phyloP scores from a whole-genome alignment of 2,113 vertebrate genomes.

The Nyctereutes procyonoides region DNA sequence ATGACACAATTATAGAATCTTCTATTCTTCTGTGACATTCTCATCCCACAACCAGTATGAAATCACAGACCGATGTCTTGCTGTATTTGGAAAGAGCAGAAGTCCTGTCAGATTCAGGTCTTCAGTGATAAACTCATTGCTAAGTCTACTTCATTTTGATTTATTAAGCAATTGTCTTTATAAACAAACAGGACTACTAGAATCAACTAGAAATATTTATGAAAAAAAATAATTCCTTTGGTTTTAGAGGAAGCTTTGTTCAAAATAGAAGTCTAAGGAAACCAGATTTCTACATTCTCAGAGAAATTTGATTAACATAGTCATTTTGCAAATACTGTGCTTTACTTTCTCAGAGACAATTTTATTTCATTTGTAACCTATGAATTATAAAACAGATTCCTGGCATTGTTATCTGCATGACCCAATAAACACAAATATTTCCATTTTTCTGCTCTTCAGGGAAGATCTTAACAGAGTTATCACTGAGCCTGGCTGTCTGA shows the following conservation, averaged over 20 bases:
- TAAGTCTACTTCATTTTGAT: neutral
- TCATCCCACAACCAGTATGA: neutral
- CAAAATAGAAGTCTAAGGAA: neutral
- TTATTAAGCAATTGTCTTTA: conserved; percentile 8
- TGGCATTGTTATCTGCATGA: neutral
- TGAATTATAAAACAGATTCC: conserved; percentile 50
- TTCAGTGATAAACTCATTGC: neutral
- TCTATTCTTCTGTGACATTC: neutral
- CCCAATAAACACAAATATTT: conserved; percentile 57
- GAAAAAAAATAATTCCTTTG: neutral
- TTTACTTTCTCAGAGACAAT: neutral
- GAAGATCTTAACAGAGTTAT: conserved; percentile 67
- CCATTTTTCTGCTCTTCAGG: conserved; percentile 58
- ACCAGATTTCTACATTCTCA: neutral
- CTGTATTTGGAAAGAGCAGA: neutral
- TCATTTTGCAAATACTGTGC: conserved; percentile 34
- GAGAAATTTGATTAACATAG: neutral
- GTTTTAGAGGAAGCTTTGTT: conserved; percentile 18
- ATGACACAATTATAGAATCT: neutral
- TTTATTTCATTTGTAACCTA: conserved; percentile 61
- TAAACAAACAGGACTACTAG: neutral
- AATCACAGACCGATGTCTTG: neutral
- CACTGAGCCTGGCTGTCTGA: conserved; percentile 66
- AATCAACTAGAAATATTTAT: neutral
- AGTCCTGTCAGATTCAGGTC: neutral